Evolutionary conservation across 2,888 invertebrate species (phyloP).

Genomic region (Zaprionus bogoriensis): DNA sequence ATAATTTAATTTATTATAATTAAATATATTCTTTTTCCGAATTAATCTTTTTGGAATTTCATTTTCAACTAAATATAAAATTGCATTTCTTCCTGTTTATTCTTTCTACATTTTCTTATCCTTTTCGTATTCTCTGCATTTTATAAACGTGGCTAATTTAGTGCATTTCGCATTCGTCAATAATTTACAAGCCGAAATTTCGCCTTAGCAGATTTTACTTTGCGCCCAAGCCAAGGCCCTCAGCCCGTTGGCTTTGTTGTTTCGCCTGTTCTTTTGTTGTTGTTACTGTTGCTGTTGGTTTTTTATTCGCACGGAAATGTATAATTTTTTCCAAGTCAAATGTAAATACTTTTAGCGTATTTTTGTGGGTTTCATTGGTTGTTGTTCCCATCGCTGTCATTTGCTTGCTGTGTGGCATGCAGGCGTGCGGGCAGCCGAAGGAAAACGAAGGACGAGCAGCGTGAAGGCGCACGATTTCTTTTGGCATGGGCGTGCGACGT

Average conservation of each 20-base stretch:
- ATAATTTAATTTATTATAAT: too few species aligned
- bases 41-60: too few species aligned
- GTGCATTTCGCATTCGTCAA: constrained; percentile 58
- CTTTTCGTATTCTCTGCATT: not conserved
- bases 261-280: constrained; percentile 11
- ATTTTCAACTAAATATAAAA: too few species aligned
- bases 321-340: constrained; percentile 77
- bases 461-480: not conserved
- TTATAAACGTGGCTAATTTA: constrained; percentile 18
- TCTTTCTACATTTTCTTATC: not conserved
- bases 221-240: constrained; percentile 24
- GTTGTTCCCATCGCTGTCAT: constrained; percentile 54
- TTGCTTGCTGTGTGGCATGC: constrained; percentile 24
- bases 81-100: not conserved
- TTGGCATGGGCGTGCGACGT: not conserved
- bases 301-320: constrained; percentile 80
- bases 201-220: constrained; percentile 17
- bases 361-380: constrained; percentile 72
- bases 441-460: not conserved
- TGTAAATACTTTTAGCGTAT: constrained; percentile 79
- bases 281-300: constrained; percentile 39
- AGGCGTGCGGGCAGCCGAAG: not conserved
- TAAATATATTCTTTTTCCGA: too few species aligned
- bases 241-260: constrained; percentile 7
- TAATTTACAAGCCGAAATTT: constrained; percentile 30